These are phyloP conservation scores for Mastomys natalensis DNA, from an alignment of 2,113 vertebrate genomes.

Conservation along the genomic window DNA sequence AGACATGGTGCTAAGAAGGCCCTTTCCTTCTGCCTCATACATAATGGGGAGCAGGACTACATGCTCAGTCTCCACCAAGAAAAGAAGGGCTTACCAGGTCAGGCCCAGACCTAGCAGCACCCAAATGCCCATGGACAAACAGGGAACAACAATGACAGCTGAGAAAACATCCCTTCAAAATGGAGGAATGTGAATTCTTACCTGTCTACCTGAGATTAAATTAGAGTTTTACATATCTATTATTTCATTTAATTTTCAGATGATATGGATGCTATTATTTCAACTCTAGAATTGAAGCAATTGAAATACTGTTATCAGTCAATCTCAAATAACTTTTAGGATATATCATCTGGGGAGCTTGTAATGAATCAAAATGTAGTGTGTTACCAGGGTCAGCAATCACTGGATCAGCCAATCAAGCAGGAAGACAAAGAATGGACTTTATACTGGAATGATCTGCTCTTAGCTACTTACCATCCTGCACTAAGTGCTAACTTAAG, in stretches of 20 bases:
- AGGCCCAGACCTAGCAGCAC: neutral
- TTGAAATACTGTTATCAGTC: neutral
- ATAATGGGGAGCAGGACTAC: constrained; percentile 83
- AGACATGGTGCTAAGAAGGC: constrained; percentile 85
- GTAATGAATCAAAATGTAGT: neutral
- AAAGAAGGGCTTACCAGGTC: neutral
- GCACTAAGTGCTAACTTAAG: constrained; percentile 16
- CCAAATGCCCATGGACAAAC: neutral
- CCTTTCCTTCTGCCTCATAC: constrained; percentile 85
- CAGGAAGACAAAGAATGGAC: neutral
- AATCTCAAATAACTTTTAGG: neutral
- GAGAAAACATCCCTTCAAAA: neutral
- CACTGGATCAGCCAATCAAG: neutral
- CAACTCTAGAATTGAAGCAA: neutral
- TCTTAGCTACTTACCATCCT: neutral
- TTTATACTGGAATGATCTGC: neutral
- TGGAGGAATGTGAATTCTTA: neutral
- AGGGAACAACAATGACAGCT: neutral
- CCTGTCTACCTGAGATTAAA: neutral
- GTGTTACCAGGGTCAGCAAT: neutral
- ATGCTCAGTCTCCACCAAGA: constrained; percentile 71
- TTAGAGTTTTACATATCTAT: constrained; percentile 1
- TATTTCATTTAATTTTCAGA: constrained; percentile 30
- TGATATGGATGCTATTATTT: neutral
- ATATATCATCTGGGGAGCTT: neutral